Evolutionary conservation across 2,888 invertebrate genomes (phyloP), one percentile per base, ranked within the genome.

Genomic region (Ypsolopha sequella): DNA sequence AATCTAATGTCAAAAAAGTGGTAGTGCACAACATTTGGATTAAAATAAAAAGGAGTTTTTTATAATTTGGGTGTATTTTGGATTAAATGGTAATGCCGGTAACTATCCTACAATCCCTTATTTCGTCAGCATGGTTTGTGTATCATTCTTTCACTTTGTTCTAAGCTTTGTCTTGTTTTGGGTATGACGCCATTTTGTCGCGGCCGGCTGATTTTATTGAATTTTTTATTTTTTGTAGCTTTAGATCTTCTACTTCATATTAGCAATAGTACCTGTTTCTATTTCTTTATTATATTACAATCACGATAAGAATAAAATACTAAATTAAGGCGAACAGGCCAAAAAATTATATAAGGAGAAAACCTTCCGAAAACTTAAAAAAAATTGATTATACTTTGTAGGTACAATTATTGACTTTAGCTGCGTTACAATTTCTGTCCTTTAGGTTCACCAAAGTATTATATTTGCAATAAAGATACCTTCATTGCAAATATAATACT

Each of bases 161-260:
- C 41, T 11, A 53, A n/a, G 41, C 39, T 39, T 41, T 33, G 14
- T 47, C 47, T 47, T 47, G 47, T 47, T 47, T 47, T 47, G 47
- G 38, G 36, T 36, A 75, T 82, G 86, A 86, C 86, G 86, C 86
- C 86, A 86, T 86, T 82, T 86, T 86, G 86, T 86, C 70, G 81
- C 50, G 82, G 84, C 86, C 86, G 86, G 86, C 86, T 86, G 85
- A 86, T 86, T 76, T 55, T 46, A 44, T 54, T 43, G 63, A 71
- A 76, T 73, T 73, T 77, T 75, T 69, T 76, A 76, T 76, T 78
- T 78, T 75, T 59, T 39, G 34, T 10, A 24, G 24, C 24, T 24
- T 64, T 65, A n/a, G 54, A 55, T 59, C 48, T 67, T 65, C 61
- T 68, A 63, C 64, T 64, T 47, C 63, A 62, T 64, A 61, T 69